Evolutionary conservation across 2,113 vertebrate species (phyloP), one percentile per base, ranked within the genome.

Genomic region (Macquaria ambigua): DNA sequence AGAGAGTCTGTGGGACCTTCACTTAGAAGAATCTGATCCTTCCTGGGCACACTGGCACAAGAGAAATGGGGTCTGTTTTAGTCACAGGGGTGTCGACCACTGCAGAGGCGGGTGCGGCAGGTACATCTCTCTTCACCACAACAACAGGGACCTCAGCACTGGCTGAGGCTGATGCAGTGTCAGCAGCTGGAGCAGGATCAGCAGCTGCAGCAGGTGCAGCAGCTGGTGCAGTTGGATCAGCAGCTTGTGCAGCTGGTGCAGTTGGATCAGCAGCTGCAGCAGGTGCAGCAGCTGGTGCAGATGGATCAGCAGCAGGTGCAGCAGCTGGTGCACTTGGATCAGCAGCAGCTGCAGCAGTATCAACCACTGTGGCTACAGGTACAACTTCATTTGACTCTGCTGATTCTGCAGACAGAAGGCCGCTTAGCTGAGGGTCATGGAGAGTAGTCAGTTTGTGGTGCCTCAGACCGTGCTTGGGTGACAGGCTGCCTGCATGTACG

Each of bases 391-490:
- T 25, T 8, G 94, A 96, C 62, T 96, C 94, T 1, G 4, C 0
- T 7, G 95, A 95, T 85, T 96, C 95, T 23, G 85, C 3, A 55
- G 95, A 96, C 73, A 96, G 66, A 25, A 90, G 64, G 28, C 76
- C 31, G 0, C 48, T 94, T 1, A 28, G 28, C 0, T 83, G 10
- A 16, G 94, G 94, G 81, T 95, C 25, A 21, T 95, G 93, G 18
- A 59, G 3, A 20, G 86, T 1, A 0, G 93, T 95, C 66, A 95
- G 89, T 58, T 94, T 93, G 90, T 96, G 95, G 90, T 94, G 90
- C 21, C 28, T 85, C 15, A 93, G 72, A 6, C 90, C 90, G 4
- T 93, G 91, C 31, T 58, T 89, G 58, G 31, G 56, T 1, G 88
- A 74, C 37, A 66, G 23, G 58, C 62, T 82, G 2, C 55, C 75